Evolutionary conservation across 2,113 vertebrate species (phyloP).

Genomic region (Melozone crissalis): DNA sequence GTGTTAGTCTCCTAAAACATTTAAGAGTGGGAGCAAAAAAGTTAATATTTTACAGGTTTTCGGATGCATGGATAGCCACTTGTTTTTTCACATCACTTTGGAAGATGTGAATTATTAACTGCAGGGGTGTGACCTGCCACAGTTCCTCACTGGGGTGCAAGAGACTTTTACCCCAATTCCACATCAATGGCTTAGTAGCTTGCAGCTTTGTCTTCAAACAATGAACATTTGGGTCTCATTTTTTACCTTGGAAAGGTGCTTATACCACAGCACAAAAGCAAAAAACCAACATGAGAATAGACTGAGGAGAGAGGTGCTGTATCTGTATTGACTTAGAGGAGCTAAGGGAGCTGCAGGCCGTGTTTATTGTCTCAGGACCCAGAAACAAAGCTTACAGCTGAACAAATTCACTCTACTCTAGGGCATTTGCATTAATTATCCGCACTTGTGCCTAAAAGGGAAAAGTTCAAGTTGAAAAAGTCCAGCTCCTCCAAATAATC

Average conservation of each 20-base stretch:
- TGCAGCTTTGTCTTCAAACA: background rate
- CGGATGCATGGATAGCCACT: background rate
- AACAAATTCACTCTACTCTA: background rate
- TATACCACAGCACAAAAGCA: background rate
- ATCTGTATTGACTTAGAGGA: background rate
- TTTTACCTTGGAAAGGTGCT: constrained; percentile 17
- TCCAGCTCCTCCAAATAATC: background rate
- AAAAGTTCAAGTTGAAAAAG: background rate
- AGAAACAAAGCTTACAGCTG: constrained; percentile 19
- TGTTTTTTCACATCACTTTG: background rate
- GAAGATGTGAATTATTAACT: constrained; percentile 29
- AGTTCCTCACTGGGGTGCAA: background rate
- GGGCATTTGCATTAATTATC: background rate
- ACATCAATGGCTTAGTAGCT: background rate
- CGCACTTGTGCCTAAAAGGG: background rate
- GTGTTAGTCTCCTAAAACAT: background rate
- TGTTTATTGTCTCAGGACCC: background rate
- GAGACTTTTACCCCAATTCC: background rate
- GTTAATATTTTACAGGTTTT: constrained; percentile 14
- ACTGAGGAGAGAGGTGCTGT: background rate
- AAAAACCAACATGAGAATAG: background rate
- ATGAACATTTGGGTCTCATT: background rate
- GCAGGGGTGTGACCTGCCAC: background rate
- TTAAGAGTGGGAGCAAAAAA: background rate
- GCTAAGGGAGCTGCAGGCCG: background rate